A percentile compares a stretch with the other conserved stretches of the same genome.
These are phyloP conservation scores for Semnopithecus entellus DNA, from an alignment of 2,113 vertebrate genomes.

Conservation along the genomic window DNA sequence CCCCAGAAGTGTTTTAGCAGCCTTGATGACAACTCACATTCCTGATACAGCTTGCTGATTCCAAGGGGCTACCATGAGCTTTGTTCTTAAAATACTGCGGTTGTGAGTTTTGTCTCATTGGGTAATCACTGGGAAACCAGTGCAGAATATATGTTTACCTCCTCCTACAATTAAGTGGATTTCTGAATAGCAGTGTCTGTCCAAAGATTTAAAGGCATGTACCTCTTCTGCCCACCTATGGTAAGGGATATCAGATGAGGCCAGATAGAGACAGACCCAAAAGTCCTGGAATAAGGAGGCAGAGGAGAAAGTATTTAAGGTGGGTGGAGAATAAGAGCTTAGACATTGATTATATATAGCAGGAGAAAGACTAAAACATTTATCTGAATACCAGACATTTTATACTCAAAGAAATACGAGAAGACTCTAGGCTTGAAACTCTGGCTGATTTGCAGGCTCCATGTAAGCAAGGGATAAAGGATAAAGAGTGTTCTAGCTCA, in stretches of 20 bases:
- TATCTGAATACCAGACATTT: neutral
- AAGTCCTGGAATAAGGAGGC: neutral
- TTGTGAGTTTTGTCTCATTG: neutral
- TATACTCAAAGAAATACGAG: neutral
- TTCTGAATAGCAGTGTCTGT: neutral
- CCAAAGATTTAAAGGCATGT: neutral
- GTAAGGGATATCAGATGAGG: neutral
- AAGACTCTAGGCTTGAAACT: neutral
- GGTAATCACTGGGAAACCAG: neutral
- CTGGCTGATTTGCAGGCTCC: neutral
- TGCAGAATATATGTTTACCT: neutral
- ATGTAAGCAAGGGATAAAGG: too few relatives aligned
- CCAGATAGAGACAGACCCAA: neutral
- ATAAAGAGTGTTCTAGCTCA: too few relatives aligned
- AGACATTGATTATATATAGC: neutral
- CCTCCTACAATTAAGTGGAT: neutral
- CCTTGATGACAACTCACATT: neutral
- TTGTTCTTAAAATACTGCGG: neutral
- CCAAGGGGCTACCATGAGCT: neutral
- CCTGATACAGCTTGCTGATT: neutral
- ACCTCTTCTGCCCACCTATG: neutral
- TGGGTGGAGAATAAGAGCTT: neutral
- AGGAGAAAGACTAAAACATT: neutral
- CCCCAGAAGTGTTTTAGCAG: neutral
- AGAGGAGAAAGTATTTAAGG: neutral